phyloP scores from a whole-genome alignment of 2,797 vertebrate genomes.

The Alfaro cultratus region DNA sequence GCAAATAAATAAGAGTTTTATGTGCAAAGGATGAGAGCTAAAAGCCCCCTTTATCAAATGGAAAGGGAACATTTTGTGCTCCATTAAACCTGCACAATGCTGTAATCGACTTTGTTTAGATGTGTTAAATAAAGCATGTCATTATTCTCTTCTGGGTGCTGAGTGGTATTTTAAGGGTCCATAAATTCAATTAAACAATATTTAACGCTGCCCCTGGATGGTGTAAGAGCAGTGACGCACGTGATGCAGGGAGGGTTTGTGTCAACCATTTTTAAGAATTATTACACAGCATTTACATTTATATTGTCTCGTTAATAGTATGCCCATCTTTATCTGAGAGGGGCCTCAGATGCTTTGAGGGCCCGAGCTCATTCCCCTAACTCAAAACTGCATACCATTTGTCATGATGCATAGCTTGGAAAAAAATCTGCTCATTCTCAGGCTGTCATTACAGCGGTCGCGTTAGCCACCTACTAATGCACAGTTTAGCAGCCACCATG shows the following conservation, averaged over 20 bases:
- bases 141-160: conserved; percentile 78
- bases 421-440: conserved; percentile 41
- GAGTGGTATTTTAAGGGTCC: conserved; percentile 85
- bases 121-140: conserved; percentile 84
- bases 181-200: conserved; percentile 87
- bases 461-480: conserved; percentile 84
- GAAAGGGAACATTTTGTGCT: conserved; percentile 68
- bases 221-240: conserved; percentile 70
- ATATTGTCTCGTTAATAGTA: conserved; percentile 88
- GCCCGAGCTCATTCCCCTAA: conserved; percentile 80
- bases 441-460: conserved; percentile 72
- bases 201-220: conserved; percentile 76
- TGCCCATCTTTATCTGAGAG: conserved; percentile 62
- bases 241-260: conserved; percentile 54
- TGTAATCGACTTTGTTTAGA: conserved; percentile 82
- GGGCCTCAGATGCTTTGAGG: conserved; percentile 87
- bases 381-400: conserved; percentile 82
- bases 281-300: conserved; percentile 87
- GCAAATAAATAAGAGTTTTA: conserved; percentile 42
- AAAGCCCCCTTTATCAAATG: conserved; percentile 65
- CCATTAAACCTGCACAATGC: conserved; percentile 78
- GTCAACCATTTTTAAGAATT: conserved; percentile 83
- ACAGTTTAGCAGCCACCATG: conserved; percentile 87
- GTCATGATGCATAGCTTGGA: conserved; percentile 67
- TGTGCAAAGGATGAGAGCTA: conserved; percentile 49